Evolutionary conservation across 92 coral and sea anemone species (phyloP).

Genomic region (Palythoa grandis): DNA sequence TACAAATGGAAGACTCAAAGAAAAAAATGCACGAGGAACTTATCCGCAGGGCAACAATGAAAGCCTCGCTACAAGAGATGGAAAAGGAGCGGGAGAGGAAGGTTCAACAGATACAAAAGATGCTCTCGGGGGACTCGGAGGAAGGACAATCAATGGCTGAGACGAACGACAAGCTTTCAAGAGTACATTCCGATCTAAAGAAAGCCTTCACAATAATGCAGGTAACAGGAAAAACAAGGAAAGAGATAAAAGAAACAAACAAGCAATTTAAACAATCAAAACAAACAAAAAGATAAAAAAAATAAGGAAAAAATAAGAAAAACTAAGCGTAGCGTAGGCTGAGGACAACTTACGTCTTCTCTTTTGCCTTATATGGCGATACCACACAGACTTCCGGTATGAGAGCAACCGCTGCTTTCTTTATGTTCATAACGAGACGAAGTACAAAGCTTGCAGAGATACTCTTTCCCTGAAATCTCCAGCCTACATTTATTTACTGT

Average conservation of each 20-base stretch:
- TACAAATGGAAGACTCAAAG: slow-evolving; percentile 65
- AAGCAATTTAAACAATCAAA: neutral
- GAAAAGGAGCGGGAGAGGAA: slow-evolving; percentile 79
- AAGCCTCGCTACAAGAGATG: slow-evolving; percentile 59
- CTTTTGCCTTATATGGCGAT: no score
- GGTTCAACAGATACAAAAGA: slow-evolving; percentile 66
- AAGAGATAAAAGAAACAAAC: neutral
- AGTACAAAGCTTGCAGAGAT: no score
- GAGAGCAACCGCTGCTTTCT: no score
- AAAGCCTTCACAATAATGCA: slow-evolving; percentile 81
- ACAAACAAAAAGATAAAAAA: neutral
- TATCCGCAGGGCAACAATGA: slow-evolving; percentile 70
- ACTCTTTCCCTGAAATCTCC: no score
- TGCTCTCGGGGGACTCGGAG: slow-evolving; percentile 68
- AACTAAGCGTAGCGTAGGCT: no score
- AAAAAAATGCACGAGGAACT: slow-evolving; percentile 84
- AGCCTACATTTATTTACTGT: no score
- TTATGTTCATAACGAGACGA: no score
- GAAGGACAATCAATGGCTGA: slow-evolving; percentile 88
- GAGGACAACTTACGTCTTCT: no score
- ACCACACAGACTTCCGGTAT: no score
- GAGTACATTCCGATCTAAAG: slow-evolving; percentile 83
- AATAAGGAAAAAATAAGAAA: neutral
- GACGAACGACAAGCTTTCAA: slow-evolving; percentile 75
- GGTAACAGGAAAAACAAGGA: slow-evolving; percentile 37